Base-by-base conservation (phyloP, 37 sponge, comb jelly and placozoan genomes). In the Oopsacas minuta region DNA sequence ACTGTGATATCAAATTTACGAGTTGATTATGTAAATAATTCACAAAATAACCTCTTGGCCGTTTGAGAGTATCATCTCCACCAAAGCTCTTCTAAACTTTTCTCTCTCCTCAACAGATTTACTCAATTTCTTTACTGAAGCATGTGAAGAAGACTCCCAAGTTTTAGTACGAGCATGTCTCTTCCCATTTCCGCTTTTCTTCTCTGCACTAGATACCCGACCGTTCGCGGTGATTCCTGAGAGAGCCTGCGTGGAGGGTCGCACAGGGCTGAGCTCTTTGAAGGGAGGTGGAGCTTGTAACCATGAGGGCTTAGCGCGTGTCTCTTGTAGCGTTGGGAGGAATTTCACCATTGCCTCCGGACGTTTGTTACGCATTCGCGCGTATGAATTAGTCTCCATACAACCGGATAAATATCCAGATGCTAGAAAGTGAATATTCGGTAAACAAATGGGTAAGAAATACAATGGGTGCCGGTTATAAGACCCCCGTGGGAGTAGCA, bases 71-170 rank as follows among this genome's bases (percentile, higher is more conserved):
- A 97, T 87, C 36, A 97, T 92, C 81, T 88, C 91, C 84, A 94
- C 95, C 23, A 97, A 88, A 81, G 93, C 92, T 36, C 84, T 88
- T 53, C 97, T 90, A 90, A 97, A 97, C 25, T 94, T 89, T 46
- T 97, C 97, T 35, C 94, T 85, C 84, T 90, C 84, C 83, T 86
- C 89, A 23, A 83, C 39, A 17, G 88, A 49, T n/a, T 83, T 82
- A 1, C 51, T 36, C 0, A 25, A 84, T 38, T 0, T 52, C 49
- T 1, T 37, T 51, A 52, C 32, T 37, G 86, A 39, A 39, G 85
- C 52, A 38, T 39, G 38, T 28, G 89, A 53, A 12, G 49, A 84
- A 10, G 3, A 36, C 22, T 61, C 75, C 75, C 75, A 61, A 10
- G 75, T 61, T 5, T 61, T 61, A n/a, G 75, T 34, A 61, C 75